Conservation (phyloP, 2,888 invertebrate species). For the Glomeris marginata region DNA sequence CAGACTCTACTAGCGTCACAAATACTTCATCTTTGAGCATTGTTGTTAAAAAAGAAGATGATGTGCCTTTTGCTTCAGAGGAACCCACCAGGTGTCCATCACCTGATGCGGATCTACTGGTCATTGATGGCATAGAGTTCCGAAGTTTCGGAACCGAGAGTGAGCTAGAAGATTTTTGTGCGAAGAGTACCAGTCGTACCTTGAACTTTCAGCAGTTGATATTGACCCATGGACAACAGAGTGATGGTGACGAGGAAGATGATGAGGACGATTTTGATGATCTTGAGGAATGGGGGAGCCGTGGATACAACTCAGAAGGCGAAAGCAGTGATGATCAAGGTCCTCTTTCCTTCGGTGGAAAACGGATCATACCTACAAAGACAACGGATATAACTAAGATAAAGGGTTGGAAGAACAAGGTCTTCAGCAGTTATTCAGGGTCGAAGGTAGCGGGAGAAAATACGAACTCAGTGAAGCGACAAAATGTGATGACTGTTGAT, state of each 20-base stretch:
- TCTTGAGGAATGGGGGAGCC: background rate
- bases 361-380: slow-evolving; percentile 20
- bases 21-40: background rate
- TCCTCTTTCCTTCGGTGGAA: background rate
- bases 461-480: too few relatives aligned
- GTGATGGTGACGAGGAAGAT: background rate
- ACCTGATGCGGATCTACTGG: background rate
- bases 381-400: slow-evolving; percentile 31
- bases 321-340: background rate
- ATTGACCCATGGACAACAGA: background rate
- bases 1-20: too few relatives aligned
- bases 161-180: slow-evolving; percentile 15
- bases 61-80: background rate
- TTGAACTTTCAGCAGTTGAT: background rate
- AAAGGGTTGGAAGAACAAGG: slow-evolving; percentile 24
- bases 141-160: slow-evolving; percentile 18
- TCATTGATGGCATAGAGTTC: slow-evolving; percentile 21
- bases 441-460: too few relatives aligned
- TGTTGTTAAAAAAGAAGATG: background rate
- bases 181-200: background rate
- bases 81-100: background rate
- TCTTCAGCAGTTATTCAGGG: slow-evolving; percentile 2
- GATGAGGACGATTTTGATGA: background rate
- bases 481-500: background rate
- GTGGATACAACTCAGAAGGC: too few relatives aligned